Conservation (phyloP, 1,140 invertebrate species). For the Drosophila bocki region DNA sequence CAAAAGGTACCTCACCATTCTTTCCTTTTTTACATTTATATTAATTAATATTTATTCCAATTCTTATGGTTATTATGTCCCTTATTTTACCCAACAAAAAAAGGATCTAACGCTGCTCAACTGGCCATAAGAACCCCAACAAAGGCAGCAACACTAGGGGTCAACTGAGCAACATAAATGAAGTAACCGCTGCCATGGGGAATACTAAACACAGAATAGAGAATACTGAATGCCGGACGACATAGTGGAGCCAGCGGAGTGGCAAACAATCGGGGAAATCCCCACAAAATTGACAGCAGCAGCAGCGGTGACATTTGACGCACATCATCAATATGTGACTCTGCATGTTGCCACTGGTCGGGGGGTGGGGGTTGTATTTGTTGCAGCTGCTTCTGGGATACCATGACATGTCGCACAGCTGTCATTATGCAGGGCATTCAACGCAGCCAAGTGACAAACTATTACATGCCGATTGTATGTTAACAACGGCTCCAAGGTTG, state of each 20-base stretch:
- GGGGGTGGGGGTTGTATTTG: conserved; percentile 27
- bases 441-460: conserved; percentile 54
- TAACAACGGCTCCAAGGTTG: conserved; percentile 38
- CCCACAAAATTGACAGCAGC: conserved; percentile 69
- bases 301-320: conserved; percentile 62
- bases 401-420: conserved; percentile 70
- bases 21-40: background rate
- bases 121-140: background rate
- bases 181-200: conserved; percentile 52
- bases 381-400: conserved; percentile 38
- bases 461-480: conserved; percentile 67
- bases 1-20: no score
- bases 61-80: background rate
- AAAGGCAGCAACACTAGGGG: conserved; percentile 2
- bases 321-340: conserved; percentile 77
- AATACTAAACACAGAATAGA: conserved; percentile 11
- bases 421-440: conserved; percentile 61
- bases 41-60: background rate
- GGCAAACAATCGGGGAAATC: background rate
- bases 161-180: conserved; percentile 56
- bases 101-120: background rate
- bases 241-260: background rate
- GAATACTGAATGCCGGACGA: conserved; percentile 15
- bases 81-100: background rate
- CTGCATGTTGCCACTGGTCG: conserved; percentile 15